Conservation (phyloP, 2,113 vertebrate genomes). For the Otocyon megalotis region DNA sequence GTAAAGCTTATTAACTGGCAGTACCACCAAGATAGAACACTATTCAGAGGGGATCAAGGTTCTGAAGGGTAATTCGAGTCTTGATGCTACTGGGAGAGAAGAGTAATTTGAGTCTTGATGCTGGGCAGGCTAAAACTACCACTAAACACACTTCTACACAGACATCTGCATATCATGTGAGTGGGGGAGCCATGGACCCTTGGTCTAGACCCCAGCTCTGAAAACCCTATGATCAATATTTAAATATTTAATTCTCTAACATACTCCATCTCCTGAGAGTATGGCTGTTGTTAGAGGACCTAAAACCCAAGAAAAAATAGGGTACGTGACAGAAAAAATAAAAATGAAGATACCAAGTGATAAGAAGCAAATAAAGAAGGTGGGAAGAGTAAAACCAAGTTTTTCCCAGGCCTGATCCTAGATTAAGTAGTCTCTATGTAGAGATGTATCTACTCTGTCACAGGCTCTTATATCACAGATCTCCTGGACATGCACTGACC, state of each 20-base stretch:
- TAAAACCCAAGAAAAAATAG: background rate
- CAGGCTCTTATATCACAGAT: background rate
- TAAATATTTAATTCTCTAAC: background rate
- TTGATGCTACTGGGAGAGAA: background rate
- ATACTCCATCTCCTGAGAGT: background rate
- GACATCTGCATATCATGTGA: background rate
- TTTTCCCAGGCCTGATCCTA: background rate
- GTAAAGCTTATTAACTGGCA: background rate
- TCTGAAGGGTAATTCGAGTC: background rate
- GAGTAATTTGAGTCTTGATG: background rate
- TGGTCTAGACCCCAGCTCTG: background rate
- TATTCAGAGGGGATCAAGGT: background rate
- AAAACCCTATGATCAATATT: background rate
- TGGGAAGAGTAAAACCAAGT: background rate
- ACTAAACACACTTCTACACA: background rate
- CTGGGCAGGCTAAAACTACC: background rate
- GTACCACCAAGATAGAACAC: background rate
- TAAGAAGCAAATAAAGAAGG: background rate
- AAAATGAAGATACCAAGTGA: background rate
- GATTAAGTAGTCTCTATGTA: background rate
- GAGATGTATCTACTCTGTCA: background rate
- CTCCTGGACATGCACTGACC: background rate
- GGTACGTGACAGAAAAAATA: background rate
- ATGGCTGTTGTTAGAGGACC: background rate
- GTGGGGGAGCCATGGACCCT: background rate